These are phyloP conservation scores for Amiota mariae DNA, from an alignment of 2,888 invertebrate genomes.

Conservation along the genomic window DNA sequence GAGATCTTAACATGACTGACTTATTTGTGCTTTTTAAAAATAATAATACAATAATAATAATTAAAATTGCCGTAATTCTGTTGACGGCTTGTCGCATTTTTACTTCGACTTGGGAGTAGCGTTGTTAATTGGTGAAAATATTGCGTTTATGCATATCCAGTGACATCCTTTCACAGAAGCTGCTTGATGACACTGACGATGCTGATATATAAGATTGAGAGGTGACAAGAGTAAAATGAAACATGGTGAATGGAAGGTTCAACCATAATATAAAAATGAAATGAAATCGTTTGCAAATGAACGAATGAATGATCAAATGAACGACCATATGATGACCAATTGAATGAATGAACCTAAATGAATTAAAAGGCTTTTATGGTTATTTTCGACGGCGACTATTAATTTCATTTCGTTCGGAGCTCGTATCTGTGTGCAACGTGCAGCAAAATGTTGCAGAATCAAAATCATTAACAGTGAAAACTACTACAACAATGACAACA, in stretches of 20 bases:
- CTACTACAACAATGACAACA: background rate
- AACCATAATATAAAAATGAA: background rate
- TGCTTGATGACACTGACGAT: background rate
- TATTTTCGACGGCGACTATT: conserved; percentile 52
- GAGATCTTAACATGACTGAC: too few species aligned
- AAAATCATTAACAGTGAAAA: background rate
- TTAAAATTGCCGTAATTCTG: conserved; percentile 52
- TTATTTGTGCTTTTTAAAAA: conserved; percentile 46
- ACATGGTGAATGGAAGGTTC: background rate
- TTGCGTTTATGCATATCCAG: conserved; percentile 62
- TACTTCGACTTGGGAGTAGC: conserved; percentile 44
- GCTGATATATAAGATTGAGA: background rate
- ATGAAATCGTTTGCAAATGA: conserved; percentile 19
- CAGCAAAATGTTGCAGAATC: background rate
- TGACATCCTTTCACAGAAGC: conserved; percentile 40
- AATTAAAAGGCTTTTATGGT: conserved; percentile 57
- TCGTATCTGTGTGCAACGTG: conserved; percentile 39
- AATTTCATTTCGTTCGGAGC: conserved; percentile 56
- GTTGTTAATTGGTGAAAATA: conserved; percentile 63
- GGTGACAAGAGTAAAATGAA: background rate
- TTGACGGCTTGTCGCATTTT: conserved; percentile 40
- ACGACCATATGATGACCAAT: background rate
- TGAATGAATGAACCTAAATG: conserved; percentile 46
- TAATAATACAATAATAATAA: conserved; percentile 60
- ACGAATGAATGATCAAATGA: conserved; percentile 17